A percentile compares a stretch with the other conserved stretches of the same genome.
Conservation (phyloP, 2,797 vertebrate genomes). For the Melanogrammus aeglefinus region DNA sequence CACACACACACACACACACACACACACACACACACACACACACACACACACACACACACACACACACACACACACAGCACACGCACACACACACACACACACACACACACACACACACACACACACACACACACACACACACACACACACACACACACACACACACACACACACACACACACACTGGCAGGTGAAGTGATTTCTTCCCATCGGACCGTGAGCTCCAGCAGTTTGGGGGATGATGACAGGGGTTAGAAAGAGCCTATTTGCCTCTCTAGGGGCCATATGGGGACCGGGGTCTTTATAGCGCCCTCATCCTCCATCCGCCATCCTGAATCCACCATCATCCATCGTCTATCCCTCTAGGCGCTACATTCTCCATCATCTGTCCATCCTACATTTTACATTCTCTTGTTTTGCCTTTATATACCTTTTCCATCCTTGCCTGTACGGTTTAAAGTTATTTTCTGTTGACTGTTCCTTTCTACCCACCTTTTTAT, state of each 20-base stretch:
- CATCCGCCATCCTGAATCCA: neutral
- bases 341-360: neutral
- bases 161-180: neutral
- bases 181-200: too few relatives aligned
- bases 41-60: neutral
- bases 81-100: too few relatives aligned
- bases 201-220: neutral
- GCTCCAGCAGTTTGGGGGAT: neutral
- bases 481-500: neutral
- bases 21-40: too few relatives aligned
- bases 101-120: neutral
- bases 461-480: neutral
- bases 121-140: too few relatives aligned
- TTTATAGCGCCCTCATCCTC: neutral
- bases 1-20: too few relatives aligned
- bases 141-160: too few relatives aligned
- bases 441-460: neutral
- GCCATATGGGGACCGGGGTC: neutral
- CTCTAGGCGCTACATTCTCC: neutral
- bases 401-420: too few relatives aligned
- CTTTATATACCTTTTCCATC: too few relatives aligned
- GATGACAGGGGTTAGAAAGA: neutral
- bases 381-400: too few relatives aligned
- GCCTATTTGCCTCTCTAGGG: neutral
- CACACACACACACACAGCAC: too few relatives aligned